Conservation (phyloP, 1,140 invertebrate species). For the Drosophila aff. region DNA sequence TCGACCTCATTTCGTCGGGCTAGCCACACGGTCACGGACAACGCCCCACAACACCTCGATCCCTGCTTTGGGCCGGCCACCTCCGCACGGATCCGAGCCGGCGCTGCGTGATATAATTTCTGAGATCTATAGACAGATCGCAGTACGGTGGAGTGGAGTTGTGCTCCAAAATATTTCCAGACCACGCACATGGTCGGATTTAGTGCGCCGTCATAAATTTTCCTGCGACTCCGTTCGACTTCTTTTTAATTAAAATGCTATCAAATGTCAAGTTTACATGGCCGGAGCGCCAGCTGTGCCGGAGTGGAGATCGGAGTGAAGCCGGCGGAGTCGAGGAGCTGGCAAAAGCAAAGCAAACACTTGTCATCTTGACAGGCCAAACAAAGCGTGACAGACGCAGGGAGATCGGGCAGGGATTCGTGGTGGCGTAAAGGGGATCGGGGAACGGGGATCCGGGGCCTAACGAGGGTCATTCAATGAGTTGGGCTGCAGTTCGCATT, state of each 20-base stretch:
- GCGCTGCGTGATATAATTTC: conserved; percentile 77
- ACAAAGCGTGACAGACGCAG: conserved; percentile 80
- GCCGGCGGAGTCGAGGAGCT: conserved; percentile 27
- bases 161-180: conserved; percentile 39
- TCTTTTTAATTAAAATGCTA: conserved; percentile 84
- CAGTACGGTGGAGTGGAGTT: conserved; percentile 9
- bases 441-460: conserved; percentile 25
- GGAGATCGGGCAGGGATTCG: conserved; percentile 27
- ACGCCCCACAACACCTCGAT: conserved; percentile 28
- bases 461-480: conserved; percentile 79
- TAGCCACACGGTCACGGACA: conserved; percentile 76
- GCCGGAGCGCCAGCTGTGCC: conserved; percentile 68
- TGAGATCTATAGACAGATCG: conserved; percentile 63
- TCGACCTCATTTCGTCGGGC: conserved; percentile 80
- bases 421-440: not conserved
- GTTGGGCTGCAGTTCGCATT: conserved; percentile 62
- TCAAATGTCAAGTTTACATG: conserved; percentile 83
- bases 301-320: conserved; percentile 14
- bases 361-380: conserved; percentile 83
- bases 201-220: conserved; percentile 72
- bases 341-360: conserved; percentile 76
- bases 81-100: conserved; percentile 26
- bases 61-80: conserved; percentile 9
- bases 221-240: conserved; percentile 59
- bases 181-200: conserved; percentile 69